Percentiles rank a stretch among this genome's conserved stretches.
These are phyloP conservation scores for Malacosoma neustria DNA, from an alignment of 2,888 invertebrate species.

Conservation along the genomic window DNA sequence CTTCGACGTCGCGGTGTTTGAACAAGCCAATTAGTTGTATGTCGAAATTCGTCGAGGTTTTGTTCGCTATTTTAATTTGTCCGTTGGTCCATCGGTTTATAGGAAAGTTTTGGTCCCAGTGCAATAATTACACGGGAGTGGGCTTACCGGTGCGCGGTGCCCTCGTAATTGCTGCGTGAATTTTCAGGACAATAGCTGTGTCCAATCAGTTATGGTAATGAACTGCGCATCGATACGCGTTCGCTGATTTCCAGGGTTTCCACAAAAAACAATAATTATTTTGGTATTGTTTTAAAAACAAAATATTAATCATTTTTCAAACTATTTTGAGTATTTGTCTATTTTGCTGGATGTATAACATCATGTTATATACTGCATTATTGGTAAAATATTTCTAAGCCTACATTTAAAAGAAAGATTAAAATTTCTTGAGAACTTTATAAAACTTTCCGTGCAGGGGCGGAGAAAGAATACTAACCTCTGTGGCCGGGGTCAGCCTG, in stretches of 20 bases:
- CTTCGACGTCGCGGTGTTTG: slow-evolving; percentile 25
- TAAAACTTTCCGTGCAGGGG: too few relatives aligned
- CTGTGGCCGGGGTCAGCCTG: too few relatives aligned
- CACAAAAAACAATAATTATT: too few relatives aligned
- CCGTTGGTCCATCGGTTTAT: slow-evolving; percentile 22
- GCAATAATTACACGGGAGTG: slow-evolving; percentile 34
- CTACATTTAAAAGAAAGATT: too few relatives aligned
- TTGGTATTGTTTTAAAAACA: too few relatives aligned
- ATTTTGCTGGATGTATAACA: too few relatives aligned
- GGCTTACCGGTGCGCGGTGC: slow-evolving; percentile 13
- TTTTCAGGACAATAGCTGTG: slow-evolving; percentile 15
- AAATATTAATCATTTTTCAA: too few relatives aligned
- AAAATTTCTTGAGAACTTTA: too few relatives aligned
- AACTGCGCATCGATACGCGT: slow-evolving; percentile 34
- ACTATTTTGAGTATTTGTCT: too few relatives aligned
- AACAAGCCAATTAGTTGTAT: slow-evolving; percentile 47
- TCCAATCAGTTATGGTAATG: slow-evolving; percentile 66
- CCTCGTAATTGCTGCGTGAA: slow-evolving; percentile 18
- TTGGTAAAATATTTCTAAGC: too few relatives aligned
- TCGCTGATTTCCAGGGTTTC: slow-evolving; percentile 2
- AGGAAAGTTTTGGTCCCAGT: slow-evolving; percentile 38
- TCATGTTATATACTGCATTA: too few relatives aligned
- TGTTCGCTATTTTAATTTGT: slow-evolving; percentile 39
- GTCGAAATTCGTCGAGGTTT: slow-evolving; percentile 39
- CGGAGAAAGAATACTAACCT: too few relatives aligned